phyloP scores from a whole-genome alignment of 2,113 vertebrate genomes.

The Gasterosteus aculeatus region DNA sequence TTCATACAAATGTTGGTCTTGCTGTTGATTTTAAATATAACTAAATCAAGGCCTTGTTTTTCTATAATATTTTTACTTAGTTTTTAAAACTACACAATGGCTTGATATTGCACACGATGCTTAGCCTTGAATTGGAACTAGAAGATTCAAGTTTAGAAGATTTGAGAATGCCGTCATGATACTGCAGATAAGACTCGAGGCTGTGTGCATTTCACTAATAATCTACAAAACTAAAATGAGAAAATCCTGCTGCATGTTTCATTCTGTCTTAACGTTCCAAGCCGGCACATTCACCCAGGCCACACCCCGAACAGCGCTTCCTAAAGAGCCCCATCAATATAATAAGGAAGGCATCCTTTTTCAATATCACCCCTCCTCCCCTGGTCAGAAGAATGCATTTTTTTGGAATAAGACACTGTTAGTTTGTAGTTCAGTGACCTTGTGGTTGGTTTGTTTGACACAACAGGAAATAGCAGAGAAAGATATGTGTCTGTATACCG shows the following conservation, averaged over 20 bases:
- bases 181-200: background rate
- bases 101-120: background rate
- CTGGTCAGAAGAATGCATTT: conserved; percentile 45
- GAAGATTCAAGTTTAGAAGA: background rate
- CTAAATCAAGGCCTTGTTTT: background rate
- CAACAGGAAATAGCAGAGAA: conserved; percentile 31
- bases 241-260: background rate
- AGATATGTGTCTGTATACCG: conserved; percentile 10
- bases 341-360: conserved; percentile 18
- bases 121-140: background rate
- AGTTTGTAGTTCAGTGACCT: conserved; percentile 63
- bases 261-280: background rate
- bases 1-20: background rate
- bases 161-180: background rate
- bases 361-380: conserved; percentile 12
- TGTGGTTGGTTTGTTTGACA: conserved; percentile 56
- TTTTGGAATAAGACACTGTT: conserved; percentile 41
- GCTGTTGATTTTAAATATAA: background rate
- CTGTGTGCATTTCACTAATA: background rate
- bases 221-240: background rate
- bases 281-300: background rate
- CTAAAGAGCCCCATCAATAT: background rate
- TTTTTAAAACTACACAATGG: background rate
- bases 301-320: background rate
- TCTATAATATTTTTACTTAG: background rate